Evolutionary conservation across 1,140 invertebrate species (phyloP), one percentile per base, ranked within the genome.

Genomic region (Scaptomyza hsui): DNA sequence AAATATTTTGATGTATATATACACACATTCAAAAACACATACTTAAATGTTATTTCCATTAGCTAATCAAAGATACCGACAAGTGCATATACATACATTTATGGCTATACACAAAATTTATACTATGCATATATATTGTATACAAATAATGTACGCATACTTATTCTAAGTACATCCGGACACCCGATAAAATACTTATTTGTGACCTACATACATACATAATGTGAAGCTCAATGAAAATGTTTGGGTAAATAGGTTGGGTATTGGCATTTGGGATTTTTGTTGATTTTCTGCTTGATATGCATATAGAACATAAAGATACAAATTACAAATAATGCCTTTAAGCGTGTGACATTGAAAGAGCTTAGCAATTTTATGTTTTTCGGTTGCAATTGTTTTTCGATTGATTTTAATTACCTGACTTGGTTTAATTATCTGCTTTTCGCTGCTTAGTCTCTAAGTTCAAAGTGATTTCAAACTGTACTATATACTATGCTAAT

Each of bases 1-100:
- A 80, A 71, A 86, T 81, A 77, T 85, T 81, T 85, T 70, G 82
- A 86, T 85, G 81, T 85, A 88, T 85, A 76, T 80, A 80, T 32
- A 80, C 49, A 74, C 51, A 57, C n/a, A 62, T 3, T 59, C 37
- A 64, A 44, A 41, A 21, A 63, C 44, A 61, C 37, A 68, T 60
- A 53, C 69, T 72, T 60, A 60, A 67, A 19, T 15, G 69, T 52
- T 72, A 72, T 72, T 67, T 67, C 62, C 69, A 72, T 59, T 67
- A 64, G 69, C 62, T 72, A 72, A 67, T 67, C 63, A 60, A 53
- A 42, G 60, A 70, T 59, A 44, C 19, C 24, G 16, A 32, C 42
- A 62, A 16, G 48, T 16, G 9, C 15, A 39, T 47, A 62, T 9
- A 29, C 26, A 29, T 9, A 29, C 9, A 29, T 29, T 2, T 26